phyloP scores from a whole-genome alignment of 2,113 vertebrate genomes.

The Rhinogobius similis region DNA sequence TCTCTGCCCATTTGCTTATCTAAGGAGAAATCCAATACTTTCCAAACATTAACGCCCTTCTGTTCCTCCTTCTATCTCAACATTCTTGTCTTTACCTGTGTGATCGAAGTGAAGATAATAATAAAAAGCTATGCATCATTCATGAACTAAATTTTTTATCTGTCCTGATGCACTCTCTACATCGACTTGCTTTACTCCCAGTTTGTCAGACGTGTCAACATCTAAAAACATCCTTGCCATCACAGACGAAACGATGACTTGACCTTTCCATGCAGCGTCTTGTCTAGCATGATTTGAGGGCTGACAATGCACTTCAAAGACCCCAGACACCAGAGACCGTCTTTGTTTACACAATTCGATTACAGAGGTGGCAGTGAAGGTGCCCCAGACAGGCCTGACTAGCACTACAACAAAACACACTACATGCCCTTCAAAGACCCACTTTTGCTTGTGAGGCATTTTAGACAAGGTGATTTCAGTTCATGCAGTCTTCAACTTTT shows the following conservation, averaged over 20 bases:
- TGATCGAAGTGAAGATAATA: conserved; percentile 41
- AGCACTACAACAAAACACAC: neutral
- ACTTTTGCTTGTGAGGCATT: neutral
- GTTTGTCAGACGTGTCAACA: neutral
- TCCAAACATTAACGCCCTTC: conserved; percentile 21
- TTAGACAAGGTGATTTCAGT: neutral
- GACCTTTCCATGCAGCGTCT: conserved; percentile 35
- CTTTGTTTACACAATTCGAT: conserved; percentile 51
- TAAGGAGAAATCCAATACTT: conserved; percentile 23
- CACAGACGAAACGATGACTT: conserved; percentile 1
- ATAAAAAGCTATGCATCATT: conserved; percentile 49
- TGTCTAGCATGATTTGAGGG: conserved; percentile 11
- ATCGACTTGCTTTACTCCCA: neutral
- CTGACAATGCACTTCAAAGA: conserved; percentile 40
- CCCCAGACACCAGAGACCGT: conserved; percentile 7
- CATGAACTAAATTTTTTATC: conserved; percentile 45
- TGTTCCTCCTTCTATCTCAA: neutral
- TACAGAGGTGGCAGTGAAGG: conserved; percentile 19
- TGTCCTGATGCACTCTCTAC: conserved; percentile 16
- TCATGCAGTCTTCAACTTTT: neutral
- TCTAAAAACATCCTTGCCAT: conserved; percentile 11
- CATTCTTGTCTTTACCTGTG: conserved; percentile 49
- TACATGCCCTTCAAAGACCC: neutral
- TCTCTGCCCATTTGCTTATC: conserved; percentile 2
- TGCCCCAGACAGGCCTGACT: neutral